Percentiles rank a stretch among this genome's conserved stretches.
phyloP scores from a whole-genome alignment of 1,140 invertebrate species.

The Condylostylus longicornis region DNA sequence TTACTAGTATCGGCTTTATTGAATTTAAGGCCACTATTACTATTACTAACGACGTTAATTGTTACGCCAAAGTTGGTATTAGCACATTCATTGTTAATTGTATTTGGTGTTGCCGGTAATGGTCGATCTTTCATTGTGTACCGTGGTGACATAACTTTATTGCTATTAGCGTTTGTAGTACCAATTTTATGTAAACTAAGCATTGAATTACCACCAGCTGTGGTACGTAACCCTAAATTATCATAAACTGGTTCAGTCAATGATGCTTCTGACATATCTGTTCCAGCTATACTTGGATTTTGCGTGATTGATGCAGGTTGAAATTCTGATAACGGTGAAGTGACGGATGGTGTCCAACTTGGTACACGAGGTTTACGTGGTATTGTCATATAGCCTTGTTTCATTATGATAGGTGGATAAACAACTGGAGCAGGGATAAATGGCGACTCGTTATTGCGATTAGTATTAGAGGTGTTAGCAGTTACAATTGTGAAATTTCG shows the following conservation, averaged over 20 bases:
- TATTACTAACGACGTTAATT: constrained; percentile 35
- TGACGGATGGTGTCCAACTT: constrained; percentile 58
- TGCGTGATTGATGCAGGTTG: constrained; percentile 35
- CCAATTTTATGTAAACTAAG: constrained; percentile 52
- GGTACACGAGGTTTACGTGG: constrained; percentile 64
- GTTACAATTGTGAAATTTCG: constrained; percentile 32
- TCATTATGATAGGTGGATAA: constrained; percentile 44
- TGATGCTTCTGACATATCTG: constrained; percentile 36
- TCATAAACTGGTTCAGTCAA: constrained; percentile 63
- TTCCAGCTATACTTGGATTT: constrained; percentile 34
- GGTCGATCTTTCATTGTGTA: constrained; percentile 40
- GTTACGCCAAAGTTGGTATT: constrained; percentile 25
- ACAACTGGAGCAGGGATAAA: constrained; percentile 30
- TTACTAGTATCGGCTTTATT: constrained; percentile 20
- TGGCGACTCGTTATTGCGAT: constrained; percentile 16
- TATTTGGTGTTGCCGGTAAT: constrained; percentile 40
- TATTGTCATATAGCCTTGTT: constrained; percentile 69
- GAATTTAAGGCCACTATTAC: constrained; percentile 38
- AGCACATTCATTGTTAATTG: constrained; percentile 16
- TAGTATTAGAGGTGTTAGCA: constrained; percentile 30
- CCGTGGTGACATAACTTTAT: constrained; percentile 34
- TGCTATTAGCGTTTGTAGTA: constrained; percentile 30
- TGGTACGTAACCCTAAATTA: constrained; percentile 64
- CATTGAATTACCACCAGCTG: constrained; percentile 69
- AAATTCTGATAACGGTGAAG: constrained; percentile 26